Conservation (phyloP, 2,888 invertebrate species). For the Tryphoninae sp. region DNA sequence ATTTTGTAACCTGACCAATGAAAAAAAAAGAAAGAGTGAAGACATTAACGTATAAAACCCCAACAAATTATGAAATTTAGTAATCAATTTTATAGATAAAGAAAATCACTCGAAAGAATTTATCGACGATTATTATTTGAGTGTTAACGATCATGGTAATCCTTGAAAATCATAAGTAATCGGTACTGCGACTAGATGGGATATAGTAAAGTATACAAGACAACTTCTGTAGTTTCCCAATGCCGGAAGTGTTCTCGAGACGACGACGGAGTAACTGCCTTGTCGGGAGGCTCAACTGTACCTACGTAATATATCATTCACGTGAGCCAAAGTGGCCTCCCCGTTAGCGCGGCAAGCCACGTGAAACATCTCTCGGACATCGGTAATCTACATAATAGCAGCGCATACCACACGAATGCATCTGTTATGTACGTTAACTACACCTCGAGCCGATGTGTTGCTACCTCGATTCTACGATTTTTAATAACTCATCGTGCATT, state of each 20-base stretch:
- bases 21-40: too few relatives aligned
- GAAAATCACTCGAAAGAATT: too few relatives aligned
- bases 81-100: too few relatives aligned
- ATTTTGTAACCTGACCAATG: too few relatives aligned
- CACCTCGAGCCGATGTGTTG: neutral
- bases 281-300: constrained; percentile 18
- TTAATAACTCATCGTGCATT: constrained; percentile 23
- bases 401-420: constrained; percentile 31
- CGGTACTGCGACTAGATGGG: too few relatives aligned
- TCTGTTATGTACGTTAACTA: neutral
- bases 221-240: constrained; percentile 4
- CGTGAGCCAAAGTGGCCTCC: constrained; percentile 22
- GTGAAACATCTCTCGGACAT: constrained; percentile 51
- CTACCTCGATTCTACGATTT: constrained; percentile 14
- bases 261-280: constrained; percentile 5
- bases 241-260: constrained; percentile 13
- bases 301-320: constrained; percentile 39
- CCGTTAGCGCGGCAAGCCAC: constrained; percentile 27
- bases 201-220: neutral
- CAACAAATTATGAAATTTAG: too few relatives aligned
- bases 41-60: too few relatives aligned
- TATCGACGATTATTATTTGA: too few relatives aligned
- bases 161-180: too few relatives aligned
- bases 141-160: too few relatives aligned
- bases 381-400: constrained; percentile 55